Percentiles rank a stretch among this genome's conserved stretches.
These are phyloP conservation scores for Calidris pugnax DNA, from an alignment of 2,113 vertebrate genomes.

Conservation along the genomic window DNA sequence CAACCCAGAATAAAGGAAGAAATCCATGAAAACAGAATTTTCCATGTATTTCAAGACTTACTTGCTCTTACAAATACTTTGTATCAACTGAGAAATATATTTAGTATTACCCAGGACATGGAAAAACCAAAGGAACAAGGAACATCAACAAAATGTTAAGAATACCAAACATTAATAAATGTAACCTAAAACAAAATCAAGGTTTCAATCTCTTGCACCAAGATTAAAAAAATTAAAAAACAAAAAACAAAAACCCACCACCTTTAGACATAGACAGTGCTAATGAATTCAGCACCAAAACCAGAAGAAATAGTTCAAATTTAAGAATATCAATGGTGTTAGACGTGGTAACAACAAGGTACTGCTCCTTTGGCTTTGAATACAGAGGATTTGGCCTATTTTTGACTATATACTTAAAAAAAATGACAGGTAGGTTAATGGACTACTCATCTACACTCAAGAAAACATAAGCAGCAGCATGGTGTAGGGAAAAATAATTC, in stretches of 20 bases:
- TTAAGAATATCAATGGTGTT: background rate
- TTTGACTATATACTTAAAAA: background rate
- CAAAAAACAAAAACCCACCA: background rate
- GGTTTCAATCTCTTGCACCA: background rate
- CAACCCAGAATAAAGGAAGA: background rate
- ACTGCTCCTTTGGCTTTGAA: background rate
- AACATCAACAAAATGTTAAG: background rate
- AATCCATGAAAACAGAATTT: background rate
- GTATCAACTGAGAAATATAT: background rate
- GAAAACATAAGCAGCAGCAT: background rate
- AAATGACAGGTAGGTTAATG: background rate
- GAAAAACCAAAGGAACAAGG: background rate
- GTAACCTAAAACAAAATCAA: background rate
- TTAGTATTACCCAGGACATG: background rate
- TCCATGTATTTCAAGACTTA: background rate
- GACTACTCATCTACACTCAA: background rate
- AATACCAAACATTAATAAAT: background rate
- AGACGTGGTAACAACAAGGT: background rate
- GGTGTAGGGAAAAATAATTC: background rate
- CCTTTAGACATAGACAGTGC: background rate
- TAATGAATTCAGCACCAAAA: background rate
- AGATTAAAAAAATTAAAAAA: background rate
- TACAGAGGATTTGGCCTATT: background rate
- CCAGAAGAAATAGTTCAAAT: background rate
- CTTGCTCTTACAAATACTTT: background rate